Base-by-base conservation (phyloP, 2,113 vertebrate genomes). In the Eleginops maclovinus region DNA sequence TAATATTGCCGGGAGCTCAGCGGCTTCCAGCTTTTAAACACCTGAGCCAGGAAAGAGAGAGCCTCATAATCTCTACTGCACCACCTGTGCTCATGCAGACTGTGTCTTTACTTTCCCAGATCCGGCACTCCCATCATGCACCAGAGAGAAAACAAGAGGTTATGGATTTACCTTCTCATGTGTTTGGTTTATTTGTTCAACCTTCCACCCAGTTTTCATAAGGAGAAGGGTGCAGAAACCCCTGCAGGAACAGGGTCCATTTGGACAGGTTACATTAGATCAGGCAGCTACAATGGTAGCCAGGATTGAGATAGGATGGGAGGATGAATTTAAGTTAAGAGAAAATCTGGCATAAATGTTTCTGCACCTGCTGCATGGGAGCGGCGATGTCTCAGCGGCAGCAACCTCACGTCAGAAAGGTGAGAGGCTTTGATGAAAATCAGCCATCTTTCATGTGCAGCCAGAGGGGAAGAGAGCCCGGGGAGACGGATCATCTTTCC, bases 391-490 rank as follows among this genome's bases (percentile, higher is more conserved):
- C 73, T 84, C 77, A 28, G 56, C n/a, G 31, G 77, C 72, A 68
- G 77, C 31, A 54, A 73, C 44, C 83, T 31, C 47, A 19, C 1
- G 47, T 83, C 82, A 72, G 59, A 83, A 83, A 86, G 84, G 88
- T 79, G 78, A 89, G 44, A 22, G 64, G 75, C 86, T 89, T 91
- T 90, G 89, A 89, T 92, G 88, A 62, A 63, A 83, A 83, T 81
- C 79, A 76, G 67, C 60, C 67, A 63, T 72, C 86, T 90, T 89
- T 90, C 81, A 89, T 89, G 83, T 86, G 86, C 72, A 86, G 90
- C 89, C 87, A 67, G 88, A 82, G 83, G 79, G 78, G 46, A 64
- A 77, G 72, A 71, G 73, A 69, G 83, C 74, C 72, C 66, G 15
- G 82, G 72, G 73, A 85, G 75, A 22, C 54, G 81, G 75, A 82